Percentiles rank a stretch among this genome's conserved stretches.
These are phyloP conservation scores for Pomacea maculata DNA, from an alignment of 1,140 invertebrate species.

Conservation along the genomic window DNA sequence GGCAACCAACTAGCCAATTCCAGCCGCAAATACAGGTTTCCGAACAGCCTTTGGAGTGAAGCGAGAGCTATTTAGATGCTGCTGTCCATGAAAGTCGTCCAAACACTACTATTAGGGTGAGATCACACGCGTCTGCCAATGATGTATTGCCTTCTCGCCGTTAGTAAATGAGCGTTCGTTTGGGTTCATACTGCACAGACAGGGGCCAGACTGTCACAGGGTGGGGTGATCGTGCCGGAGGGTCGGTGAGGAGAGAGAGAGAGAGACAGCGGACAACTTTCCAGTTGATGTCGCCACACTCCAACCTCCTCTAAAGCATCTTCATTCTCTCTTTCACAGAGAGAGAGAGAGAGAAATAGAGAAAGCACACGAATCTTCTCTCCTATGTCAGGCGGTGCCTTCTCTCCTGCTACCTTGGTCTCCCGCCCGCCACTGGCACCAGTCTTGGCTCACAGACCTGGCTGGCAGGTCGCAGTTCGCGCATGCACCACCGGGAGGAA, in stretches of 20 bases:
- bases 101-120: too few relatives aligned
- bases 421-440: background rate
- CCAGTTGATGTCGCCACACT: too few relatives aligned
- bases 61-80: too few relatives aligned
- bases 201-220: background rate
- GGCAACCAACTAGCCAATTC: too few relatives aligned
- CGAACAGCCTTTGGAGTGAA: too few relatives aligned
- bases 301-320: too few relatives aligned
- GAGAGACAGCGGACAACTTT: background rate
- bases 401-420: background rate
- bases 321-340: background rate
- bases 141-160: background rate
- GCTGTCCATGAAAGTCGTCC: too few relatives aligned
- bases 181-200: too few relatives aligned
- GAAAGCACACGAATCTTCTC: background rate
- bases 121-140: background rate
- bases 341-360: background rate
- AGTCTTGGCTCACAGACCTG: too few relatives aligned
- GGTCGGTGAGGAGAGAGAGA: background rate
- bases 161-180: background rate
- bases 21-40: too few relatives aligned
- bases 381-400: background rate
- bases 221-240: background rate
- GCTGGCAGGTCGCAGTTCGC: too few relatives aligned
- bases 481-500: too few relatives aligned